Evolutionary conservation across 2,797 vertebrate species (phyloP).

Genomic region (Pseudochaenichthys georgianus): DNA sequence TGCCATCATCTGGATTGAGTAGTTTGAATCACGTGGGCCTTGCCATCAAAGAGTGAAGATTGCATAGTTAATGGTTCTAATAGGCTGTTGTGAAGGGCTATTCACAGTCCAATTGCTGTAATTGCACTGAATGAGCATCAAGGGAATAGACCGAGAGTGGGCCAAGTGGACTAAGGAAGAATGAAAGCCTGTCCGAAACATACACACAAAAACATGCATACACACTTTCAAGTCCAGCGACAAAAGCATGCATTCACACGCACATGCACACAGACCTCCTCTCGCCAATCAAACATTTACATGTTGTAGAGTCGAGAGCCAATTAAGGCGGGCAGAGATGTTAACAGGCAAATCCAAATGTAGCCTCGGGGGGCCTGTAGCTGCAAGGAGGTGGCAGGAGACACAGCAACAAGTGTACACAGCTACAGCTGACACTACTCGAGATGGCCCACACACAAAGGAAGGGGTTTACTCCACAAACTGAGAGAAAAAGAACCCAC

Average conservation of each 20-base stretch:
- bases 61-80: slow-evolving; percentile 57
- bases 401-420: slow-evolving; percentile 51
- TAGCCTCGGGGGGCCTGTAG: slow-evolving; percentile 12
- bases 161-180: slow-evolving; percentile 48
- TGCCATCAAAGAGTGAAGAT: slow-evolving; percentile 50
- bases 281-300: slow-evolving; percentile 31
- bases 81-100: slow-evolving; percentile 39
- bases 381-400: slow-evolving; percentile 44
- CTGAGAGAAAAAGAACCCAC: slow-evolving; percentile 40
- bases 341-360: slow-evolving; percentile 39
- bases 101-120: slow-evolving; percentile 63
- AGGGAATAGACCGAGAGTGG: slow-evolving; percentile 46
- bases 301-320: slow-evolving; percentile 17
- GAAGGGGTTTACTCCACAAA: slow-evolving; percentile 45
- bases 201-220: background rate
- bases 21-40: slow-evolving; percentile 24
- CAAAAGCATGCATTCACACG: slow-evolving; percentile 52
- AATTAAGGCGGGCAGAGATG: slow-evolving; percentile 31
- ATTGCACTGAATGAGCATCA: slow-evolving; percentile 62
- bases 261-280: slow-evolving; percentile 31
- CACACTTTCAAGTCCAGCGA: slow-evolving; percentile 37
- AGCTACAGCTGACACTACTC: slow-evolving; percentile 58
- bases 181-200: slow-evolving; percentile 48
- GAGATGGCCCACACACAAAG: slow-evolving; percentile 46
- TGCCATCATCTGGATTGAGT: slow-evolving; percentile 29